Conservation (phyloP, 2,888 invertebrate species). For the Pyralis farinalis region DNA sequence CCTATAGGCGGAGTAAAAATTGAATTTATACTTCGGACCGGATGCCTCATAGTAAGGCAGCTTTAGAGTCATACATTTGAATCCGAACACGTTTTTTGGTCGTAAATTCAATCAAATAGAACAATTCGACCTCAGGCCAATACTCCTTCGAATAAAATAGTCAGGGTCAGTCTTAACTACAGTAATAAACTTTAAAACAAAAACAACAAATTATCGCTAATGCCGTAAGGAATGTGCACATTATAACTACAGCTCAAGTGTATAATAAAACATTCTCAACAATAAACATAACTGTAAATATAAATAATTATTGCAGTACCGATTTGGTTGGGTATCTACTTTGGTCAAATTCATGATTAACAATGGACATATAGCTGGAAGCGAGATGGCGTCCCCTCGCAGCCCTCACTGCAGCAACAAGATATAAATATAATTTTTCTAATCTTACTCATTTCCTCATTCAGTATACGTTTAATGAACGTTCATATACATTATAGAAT, state of each 20-base stretch:
- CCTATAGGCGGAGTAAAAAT: too few relatives aligned
- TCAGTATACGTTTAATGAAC: too few relatives aligned
- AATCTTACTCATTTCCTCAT: too few relatives aligned
- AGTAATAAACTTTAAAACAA: slow-evolving; percentile 73
- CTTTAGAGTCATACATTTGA: too few relatives aligned
- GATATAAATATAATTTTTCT: too few relatives aligned
- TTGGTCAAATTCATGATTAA: slow-evolving; percentile 58
- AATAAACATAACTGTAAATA: slow-evolving; percentile 58
- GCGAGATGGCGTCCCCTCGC: too few relatives aligned
- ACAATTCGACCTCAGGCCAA: slow-evolving; percentile 41
- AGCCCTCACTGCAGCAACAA: too few relatives aligned
- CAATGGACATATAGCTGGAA: slow-evolving; percentile 2
- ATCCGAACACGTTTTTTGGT: too few relatives aligned
- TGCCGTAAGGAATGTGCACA: slow-evolving; percentile 76
- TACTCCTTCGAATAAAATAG: slow-evolving; percentile 56
- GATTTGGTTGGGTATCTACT: slow-evolving; percentile 78
- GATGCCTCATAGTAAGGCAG: too few relatives aligned
- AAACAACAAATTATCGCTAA: slow-evolving; percentile 71
- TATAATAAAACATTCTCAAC: slow-evolving; percentile 69
- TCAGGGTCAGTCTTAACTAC: slow-evolving; percentile 77
- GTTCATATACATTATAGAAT: too few relatives aligned
- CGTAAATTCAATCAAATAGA: neutral
- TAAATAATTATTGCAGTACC: slow-evolving; percentile 76
- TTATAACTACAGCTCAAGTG: slow-evolving; percentile 67
- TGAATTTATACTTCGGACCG: too few relatives aligned